A percentile compares a stretch with the other conserved stretches of the same genome.
Evolutionary conservation across 2,113 vertebrate species (phyloP).

Genomic region (Halichoeres trimaculatus): DNA sequence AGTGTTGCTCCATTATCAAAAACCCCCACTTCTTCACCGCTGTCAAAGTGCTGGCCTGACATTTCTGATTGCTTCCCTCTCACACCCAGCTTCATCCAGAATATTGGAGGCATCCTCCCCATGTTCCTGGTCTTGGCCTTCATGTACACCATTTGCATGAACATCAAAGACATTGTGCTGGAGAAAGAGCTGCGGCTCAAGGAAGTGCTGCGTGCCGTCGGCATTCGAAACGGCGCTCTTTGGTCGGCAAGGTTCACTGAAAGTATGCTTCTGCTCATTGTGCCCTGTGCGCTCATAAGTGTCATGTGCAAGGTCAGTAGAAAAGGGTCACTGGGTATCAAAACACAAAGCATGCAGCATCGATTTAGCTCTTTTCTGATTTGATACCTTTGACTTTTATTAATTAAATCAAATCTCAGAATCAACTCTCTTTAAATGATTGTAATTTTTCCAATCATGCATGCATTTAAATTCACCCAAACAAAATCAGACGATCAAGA

Average conservation of each 20-base stretch:
- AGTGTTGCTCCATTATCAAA: not conserved
- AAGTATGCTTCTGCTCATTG: constrained; percentile 67
- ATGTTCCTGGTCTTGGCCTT: constrained; percentile 83
- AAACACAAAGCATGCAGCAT: constrained; percentile 61
- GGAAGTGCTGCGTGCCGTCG: constrained; percentile 71
- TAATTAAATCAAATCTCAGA: constrained; percentile 55
- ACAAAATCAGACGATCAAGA: constrained; percentile 32
- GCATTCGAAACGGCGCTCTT: constrained; percentile 65
- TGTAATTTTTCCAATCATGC: constrained; percentile 64
- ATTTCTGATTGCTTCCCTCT: constrained; percentile 40
- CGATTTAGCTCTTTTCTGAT: constrained; percentile 33
- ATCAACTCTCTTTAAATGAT: constrained; percentile 39
- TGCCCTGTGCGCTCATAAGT: constrained; percentile 78
- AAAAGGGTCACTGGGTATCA: constrained; percentile 4
- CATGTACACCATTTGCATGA: constrained; percentile 70
- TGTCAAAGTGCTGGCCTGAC: constrained; percentile 25
- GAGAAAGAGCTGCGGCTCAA: constrained; percentile 79
- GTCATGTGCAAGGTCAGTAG: constrained; percentile 83
- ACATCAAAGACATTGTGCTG: constrained; percentile 80
- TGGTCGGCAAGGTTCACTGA: constrained; percentile 70
- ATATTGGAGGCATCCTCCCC: constrained; percentile 77
- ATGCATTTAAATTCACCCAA: constrained; percentile 48
- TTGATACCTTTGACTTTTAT: constrained; percentile 49
- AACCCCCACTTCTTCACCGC: not conserved
- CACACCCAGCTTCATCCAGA: constrained; percentile 76